A percentile compares a stretch with the other conserved stretches of the same genome.
phyloP scores from a whole-genome alignment of 2,113 vertebrate species.

The Cacatua alba region DNA sequence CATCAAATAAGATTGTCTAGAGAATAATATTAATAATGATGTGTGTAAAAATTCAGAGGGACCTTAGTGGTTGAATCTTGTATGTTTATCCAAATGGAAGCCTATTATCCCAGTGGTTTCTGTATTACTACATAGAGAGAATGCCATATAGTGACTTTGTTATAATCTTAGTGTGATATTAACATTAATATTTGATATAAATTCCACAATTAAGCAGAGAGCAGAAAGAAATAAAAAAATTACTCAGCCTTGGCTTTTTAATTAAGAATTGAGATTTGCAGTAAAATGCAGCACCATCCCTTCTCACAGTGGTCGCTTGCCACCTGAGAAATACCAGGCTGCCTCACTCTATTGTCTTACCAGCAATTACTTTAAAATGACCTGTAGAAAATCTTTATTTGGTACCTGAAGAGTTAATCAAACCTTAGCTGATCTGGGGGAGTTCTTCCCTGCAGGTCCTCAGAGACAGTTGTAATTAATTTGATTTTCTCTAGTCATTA shows the following conservation, averaged over 20 bases:
- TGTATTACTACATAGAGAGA: neutral
- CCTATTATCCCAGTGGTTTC: neutral
- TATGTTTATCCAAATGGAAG: neutral
- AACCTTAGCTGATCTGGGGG: conserved; percentile 70
- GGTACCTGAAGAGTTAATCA: conserved; percentile 73
- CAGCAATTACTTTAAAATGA: neutral
- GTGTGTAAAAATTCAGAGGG: neutral
- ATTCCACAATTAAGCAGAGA: neutral
- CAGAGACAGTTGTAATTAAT: conserved; percentile 83
- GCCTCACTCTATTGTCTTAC: neutral
- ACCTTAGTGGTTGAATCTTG: neutral
- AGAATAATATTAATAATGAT: neutral
- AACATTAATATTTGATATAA: neutral
- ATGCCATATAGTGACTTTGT: neutral
- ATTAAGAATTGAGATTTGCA: neutral
- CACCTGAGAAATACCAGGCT: neutral
- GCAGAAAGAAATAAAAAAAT: neutral
- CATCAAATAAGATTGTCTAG: neutral
- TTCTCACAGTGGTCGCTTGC: neutral
- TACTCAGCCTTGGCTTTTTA: neutral
- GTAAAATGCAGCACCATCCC: neutral
- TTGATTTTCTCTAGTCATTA: conserved; percentile 86
- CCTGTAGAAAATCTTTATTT: neutral
- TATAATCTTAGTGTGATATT: neutral
- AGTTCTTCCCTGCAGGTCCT: conserved; percentile 75